Conservation (phyloP, 2,888 invertebrate genomes). For the Mimas tiliae region DNA sequence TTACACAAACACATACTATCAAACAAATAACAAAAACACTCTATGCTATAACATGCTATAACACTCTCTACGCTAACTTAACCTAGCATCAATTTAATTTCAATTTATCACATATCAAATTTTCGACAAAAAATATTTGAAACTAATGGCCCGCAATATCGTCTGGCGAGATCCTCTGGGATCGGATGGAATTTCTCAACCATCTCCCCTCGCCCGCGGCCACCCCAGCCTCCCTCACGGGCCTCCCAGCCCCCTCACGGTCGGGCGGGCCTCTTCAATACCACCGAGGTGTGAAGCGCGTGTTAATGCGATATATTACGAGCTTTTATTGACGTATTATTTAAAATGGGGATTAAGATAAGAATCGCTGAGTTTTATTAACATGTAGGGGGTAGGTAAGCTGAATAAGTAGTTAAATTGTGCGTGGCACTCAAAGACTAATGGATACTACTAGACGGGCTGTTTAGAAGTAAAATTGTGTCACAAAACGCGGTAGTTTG, state of each 20-base stretch:
- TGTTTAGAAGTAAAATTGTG: no score
- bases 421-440: no score
- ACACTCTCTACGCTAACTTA: not conserved
- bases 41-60: no score
- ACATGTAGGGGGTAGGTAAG: no score
- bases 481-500: no score
- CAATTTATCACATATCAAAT: slow-evolving; percentile 25
- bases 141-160: slow-evolving; percentile 53
- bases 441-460: no score
- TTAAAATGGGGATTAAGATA: not conserved
- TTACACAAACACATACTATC: no score
- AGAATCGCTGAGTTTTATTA: no score
- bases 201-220: slow-evolving; percentile 30
- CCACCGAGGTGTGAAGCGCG: slow-evolving; percentile 41
- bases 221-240: slow-evolving; percentile 30
- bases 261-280: slow-evolving; percentile 55
- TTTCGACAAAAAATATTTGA: slow-evolving; percentile 46
- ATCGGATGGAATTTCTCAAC: slow-evolving; percentile 41
- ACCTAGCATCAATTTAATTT: not conserved
- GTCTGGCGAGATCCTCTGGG: slow-evolving; percentile 38
- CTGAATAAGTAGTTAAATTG: no score
- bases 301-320: slow-evolving; percentile 6
- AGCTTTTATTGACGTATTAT: not conserved
- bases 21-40: no score
- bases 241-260: slow-evolving; percentile 29